A percentile compares a stretch with the other conserved stretches of the same genome.
phyloP scores from a whole-genome alignment of 1,140 invertebrate species.

The Lepidurus couesii region DNA sequence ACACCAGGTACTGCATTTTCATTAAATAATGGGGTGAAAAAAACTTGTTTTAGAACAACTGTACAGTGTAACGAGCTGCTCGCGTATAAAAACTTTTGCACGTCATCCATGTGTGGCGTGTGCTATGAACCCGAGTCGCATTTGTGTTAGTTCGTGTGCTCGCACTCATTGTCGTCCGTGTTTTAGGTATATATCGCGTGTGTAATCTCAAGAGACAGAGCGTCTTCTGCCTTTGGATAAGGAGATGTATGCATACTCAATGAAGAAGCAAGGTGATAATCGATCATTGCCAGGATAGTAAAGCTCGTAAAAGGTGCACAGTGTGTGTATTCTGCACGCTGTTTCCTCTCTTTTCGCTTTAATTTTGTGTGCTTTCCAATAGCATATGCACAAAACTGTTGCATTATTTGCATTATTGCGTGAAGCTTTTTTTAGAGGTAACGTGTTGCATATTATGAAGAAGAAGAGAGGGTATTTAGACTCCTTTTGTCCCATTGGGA shows the following conservation, averaged over 20 bases:
- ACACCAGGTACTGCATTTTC: too few species aligned
- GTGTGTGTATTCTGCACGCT: background rate
- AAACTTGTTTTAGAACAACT: background rate
- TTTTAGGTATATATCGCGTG: background rate
- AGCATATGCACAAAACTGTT: too few species aligned
- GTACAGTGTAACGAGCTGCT: background rate
- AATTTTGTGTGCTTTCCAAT: too few species aligned
- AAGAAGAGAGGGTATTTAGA: too few species aligned
- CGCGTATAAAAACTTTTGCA: background rate
- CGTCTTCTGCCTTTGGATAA: background rate
- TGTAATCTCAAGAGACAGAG: background rate
- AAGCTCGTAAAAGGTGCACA: background rate
- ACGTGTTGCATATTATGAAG: too few species aligned
- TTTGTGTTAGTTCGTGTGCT: background rate
- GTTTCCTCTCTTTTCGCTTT: too few species aligned
- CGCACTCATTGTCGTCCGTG: background rate
- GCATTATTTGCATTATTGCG: too few species aligned
- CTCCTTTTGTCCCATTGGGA: too few species aligned
- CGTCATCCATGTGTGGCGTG: background rate
- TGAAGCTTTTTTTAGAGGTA: too few species aligned
- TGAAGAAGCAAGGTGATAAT: background rate
- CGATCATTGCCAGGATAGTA: background rate
- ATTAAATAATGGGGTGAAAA: background rate
- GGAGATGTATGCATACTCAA: background rate
- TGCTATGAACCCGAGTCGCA: background rate